A percentile compares a stretch with the other conserved stretches of the same genome.
phyloP scores from a whole-genome alignment of 2,888 invertebrate genomes.

The Pasiphila rectangulata region DNA sequence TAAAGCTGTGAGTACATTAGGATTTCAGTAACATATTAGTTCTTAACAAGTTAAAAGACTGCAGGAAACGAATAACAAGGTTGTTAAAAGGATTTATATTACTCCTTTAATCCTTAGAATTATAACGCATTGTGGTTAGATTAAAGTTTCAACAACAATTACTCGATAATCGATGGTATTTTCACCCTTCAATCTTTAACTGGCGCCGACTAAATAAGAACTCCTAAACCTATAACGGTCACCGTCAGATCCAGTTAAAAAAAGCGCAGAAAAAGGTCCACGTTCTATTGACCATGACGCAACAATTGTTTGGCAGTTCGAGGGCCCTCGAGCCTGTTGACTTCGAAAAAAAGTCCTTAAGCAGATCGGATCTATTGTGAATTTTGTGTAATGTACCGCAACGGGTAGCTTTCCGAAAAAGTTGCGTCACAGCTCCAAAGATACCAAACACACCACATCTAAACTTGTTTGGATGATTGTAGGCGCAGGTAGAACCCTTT shows the following conservation, averaged over 20 bases:
- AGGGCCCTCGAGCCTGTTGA: constrained; percentile 75
- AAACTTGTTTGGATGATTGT: constrained; percentile 40
- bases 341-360: constrained; percentile 69
- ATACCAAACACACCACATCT: background rate
- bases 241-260: constrained; percentile 38
- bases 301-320: constrained; percentile 78
- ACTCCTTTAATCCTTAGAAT: background rate
- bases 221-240: constrained; percentile 56
- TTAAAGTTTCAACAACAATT: constrained; percentile 16
- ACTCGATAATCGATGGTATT: constrained; percentile 48
- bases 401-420: constrained; percentile 51
- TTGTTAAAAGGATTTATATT: background rate
- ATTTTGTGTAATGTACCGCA: constrained; percentile 78
- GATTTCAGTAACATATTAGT: no score
- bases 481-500: constrained; percentile 75
- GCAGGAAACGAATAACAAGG: background rate
- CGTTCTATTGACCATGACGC: constrained; percentile 77
- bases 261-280: constrained; percentile 62
- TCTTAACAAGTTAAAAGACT: no score
- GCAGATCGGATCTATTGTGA: constrained; percentile 74
- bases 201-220: constrained; percentile 53
- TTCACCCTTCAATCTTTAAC: constrained; percentile 47
- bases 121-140: constrained; percentile 1
- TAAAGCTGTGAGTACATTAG: no score
- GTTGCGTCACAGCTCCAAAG: constrained; percentile 36